phyloP scores from a whole-genome alignment of 1,140 invertebrate genomes.

The Druon quercuslanigerum region DNA sequence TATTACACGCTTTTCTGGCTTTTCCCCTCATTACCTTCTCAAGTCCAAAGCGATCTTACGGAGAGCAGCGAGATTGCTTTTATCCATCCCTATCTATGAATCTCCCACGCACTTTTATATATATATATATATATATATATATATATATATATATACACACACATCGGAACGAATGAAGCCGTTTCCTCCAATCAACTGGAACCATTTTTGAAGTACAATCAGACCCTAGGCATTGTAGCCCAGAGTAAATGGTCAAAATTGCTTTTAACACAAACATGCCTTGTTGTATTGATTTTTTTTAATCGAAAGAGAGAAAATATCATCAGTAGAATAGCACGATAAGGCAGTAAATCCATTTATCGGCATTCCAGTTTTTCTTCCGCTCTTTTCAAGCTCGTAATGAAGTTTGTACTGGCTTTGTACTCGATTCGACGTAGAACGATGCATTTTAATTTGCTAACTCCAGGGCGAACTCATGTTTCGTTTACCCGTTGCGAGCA shows the following conservation, averaged over 20 bases:
- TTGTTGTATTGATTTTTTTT: not conserved
- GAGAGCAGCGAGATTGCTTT: slow-evolving; percentile 12
- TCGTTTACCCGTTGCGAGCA: not conserved
- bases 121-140: not conserved
- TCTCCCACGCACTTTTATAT: slow-evolving; percentile 3
- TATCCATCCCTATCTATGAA: slow-evolving; percentile 13
- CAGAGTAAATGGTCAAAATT: not conserved
- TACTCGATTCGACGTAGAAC: not conserved
- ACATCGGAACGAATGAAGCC: too few species aligned
- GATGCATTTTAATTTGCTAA: slow-evolving; percentile 14
- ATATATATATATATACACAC: too few species aligned
- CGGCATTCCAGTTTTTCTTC: slow-evolving; percentile 4
- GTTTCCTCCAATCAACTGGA: not conserved
- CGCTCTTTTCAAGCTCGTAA: slow-evolving; percentile 13
- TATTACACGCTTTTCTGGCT: not conserved
- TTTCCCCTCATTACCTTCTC: not conserved
- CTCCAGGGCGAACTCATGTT: slow-evolving; percentile 22
- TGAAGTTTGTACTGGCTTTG: not conserved
- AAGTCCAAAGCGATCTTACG: not conserved
- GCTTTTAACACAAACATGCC: not conserved
- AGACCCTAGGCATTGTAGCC: too few species aligned
- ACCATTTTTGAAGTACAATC: too few species aligned
- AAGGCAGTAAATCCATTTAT: slow-evolving; percentile 10
- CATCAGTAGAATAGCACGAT: not conserved
- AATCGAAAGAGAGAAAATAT: not conserved